Conservation (phyloP, 35 echinoderm and acorn worm genomes). For the Stichopus chloronotus region DNA sequence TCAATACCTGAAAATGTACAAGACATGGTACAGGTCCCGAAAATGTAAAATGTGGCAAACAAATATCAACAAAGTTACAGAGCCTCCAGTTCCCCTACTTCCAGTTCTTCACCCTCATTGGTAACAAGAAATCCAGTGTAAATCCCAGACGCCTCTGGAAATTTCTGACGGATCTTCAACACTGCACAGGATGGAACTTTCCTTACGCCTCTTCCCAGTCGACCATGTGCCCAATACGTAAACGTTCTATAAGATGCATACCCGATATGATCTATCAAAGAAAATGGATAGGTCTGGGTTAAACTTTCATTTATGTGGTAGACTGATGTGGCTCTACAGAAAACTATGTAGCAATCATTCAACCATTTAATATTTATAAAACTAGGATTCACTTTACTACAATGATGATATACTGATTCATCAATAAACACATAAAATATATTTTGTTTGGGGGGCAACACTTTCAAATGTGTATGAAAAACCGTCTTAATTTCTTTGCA, state of each 20-base stretch:
- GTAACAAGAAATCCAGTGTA: slow-evolving; percentile 15
- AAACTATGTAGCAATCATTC: not conserved
- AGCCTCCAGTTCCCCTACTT: too few species aligned
- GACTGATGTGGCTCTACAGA: not conserved
- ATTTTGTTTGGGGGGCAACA: too few species aligned
- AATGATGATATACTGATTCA: not conserved
- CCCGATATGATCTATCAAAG: not conserved
- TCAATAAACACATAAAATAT: too few species aligned
- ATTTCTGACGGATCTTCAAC: not conserved
- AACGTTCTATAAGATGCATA: slow-evolving; percentile 7
- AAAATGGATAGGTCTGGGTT: not conserved
- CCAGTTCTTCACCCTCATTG: not conserved
- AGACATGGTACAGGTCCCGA: too few species aligned
- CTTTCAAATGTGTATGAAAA: too few species aligned
- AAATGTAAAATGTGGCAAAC: too few species aligned
- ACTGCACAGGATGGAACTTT: slow-evolving; percentile 7
- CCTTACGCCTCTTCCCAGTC: not conserved
- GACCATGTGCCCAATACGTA: too few species aligned
- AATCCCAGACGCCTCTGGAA: not conserved
- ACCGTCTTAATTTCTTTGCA: too few species aligned
- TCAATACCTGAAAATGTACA: too few species aligned
- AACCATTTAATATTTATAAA: not conserved
- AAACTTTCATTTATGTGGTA: too few species aligned
- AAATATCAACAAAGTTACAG: too few species aligned
- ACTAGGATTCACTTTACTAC: not conserved